A percentile compares a stretch with the other conserved stretches of the same genome.
These are phyloP conservation scores for Pimpla rufipes DNA, from an alignment of 2,888 invertebrate genomes.

Conservation along the genomic window DNA sequence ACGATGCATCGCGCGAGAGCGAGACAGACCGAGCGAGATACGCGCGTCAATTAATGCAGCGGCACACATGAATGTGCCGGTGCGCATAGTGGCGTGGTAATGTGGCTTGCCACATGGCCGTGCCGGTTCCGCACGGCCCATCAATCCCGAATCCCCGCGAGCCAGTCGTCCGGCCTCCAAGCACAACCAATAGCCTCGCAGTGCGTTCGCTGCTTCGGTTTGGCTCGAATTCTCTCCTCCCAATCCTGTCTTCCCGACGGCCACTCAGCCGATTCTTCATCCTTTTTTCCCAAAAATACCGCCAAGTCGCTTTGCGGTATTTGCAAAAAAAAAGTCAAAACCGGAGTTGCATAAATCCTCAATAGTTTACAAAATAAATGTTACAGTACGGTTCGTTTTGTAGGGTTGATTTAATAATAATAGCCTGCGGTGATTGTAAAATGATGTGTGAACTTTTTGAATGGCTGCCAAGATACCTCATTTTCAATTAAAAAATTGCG, in stretches of 20 bases:
- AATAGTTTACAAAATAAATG: no score
- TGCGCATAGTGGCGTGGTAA: conserved; percentile 80
- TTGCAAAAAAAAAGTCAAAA: no score
- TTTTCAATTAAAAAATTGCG: no score
- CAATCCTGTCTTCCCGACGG: conserved; percentile 23
- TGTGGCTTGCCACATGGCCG: conserved; percentile 78
- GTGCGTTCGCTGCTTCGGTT: background rate
- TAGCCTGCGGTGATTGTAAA: no score
- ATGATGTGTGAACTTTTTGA: no score
- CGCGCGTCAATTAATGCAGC: conserved; percentile 83
- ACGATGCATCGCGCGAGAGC: conserved; percentile 2
- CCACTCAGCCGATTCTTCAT: no score
- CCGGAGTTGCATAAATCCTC: no score
- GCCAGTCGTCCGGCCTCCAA: conserved; percentile 30
- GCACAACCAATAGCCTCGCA: conserved; percentile 16
- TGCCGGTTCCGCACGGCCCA: conserved; percentile 74
- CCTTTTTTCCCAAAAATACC: no score
- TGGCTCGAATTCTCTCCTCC: background rate
- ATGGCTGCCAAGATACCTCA: no score
- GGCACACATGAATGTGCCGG: conserved; percentile 82
- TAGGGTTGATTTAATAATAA: no score
- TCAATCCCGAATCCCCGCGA: conserved; percentile 77
- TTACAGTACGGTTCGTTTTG: no score
- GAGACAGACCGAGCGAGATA: conserved; percentile 65
- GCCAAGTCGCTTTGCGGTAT: no score